phyloP scores from a whole-genome alignment of 2,888 invertebrate genomes.

The Lasioglossum villosulum region DNA sequence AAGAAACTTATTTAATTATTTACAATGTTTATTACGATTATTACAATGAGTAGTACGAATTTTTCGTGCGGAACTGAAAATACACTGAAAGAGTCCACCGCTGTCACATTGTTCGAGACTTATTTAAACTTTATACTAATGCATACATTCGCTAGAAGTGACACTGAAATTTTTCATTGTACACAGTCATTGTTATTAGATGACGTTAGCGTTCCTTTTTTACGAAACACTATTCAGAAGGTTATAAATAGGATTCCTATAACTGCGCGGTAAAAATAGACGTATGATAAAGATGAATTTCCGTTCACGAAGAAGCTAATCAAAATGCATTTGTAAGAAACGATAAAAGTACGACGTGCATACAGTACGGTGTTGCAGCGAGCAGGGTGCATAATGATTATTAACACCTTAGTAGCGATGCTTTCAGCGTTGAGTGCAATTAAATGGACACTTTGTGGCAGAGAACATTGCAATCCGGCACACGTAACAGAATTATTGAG shows the following conservation, averaged over 20 bases:
- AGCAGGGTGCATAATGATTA: background rate
- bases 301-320: background rate
- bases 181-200: background rate
- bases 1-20: too few species aligned
- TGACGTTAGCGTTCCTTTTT: too few species aligned
- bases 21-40: too few species aligned
- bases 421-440: background rate
- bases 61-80: too few species aligned
- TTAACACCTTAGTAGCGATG: background rate
- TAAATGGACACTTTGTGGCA: background rate
- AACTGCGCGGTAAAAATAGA: background rate
- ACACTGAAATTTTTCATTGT: too few species aligned
- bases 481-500: constrained; percentile 1
- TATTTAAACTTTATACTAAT: too few species aligned
- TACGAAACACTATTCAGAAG: background rate
- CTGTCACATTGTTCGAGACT: too few species aligned
- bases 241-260: background rate
- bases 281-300: background rate
- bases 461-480: background rate
- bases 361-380: background rate
- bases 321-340: background rate
- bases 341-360: background rate
- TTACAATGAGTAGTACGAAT: too few species aligned
- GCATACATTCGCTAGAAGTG: too few species aligned
- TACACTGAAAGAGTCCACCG: too few species aligned